These are phyloP conservation scores for Drosophila melanogaster DNA, from an alignment of 1,140 invertebrate species.

Conservation along the genomic window DNA sequence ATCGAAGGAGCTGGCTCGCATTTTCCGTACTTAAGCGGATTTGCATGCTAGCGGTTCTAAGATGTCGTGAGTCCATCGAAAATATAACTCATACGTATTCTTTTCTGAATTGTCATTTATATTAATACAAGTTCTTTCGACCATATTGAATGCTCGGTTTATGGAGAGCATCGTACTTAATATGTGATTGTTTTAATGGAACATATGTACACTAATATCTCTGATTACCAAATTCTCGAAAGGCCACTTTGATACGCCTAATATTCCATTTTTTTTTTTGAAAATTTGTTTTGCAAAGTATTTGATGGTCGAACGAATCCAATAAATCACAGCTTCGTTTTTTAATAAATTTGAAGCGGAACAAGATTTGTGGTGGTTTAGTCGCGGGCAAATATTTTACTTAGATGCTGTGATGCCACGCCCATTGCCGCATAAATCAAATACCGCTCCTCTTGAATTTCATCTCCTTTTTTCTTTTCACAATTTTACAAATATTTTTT, in stretches of 20 bases:
- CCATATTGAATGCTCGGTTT: too few species aligned
- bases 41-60: neutral
- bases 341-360: slow-evolving; percentile 66
- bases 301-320: neutral
- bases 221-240: too few species aligned
- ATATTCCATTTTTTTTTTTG: neutral
- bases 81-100: neutral
- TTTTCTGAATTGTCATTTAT: too few species aligned
- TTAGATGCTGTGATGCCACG: slow-evolving; percentile 41
- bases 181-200: too few species aligned
- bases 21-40: slow-evolving; percentile 15
- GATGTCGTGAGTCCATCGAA: neutral
- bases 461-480: slow-evolving; percentile 40
- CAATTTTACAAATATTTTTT: slow-evolving; percentile 37
- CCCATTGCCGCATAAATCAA: slow-evolving; percentile 65
- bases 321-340: slow-evolving; percentile 20
- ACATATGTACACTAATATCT: too few species aligned
- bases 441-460: slow-evolving; percentile 35
- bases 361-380: slow-evolving; percentile 58
- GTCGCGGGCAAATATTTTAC: slow-evolving; percentile 68
- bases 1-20: slow-evolving; percentile 1
- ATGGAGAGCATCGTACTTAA: too few species aligned
- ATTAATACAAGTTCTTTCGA: too few species aligned
- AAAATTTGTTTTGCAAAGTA: neutral
- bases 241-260: too few species aligned